A percentile compares a stretch with the other conserved stretches of the same genome.
phyloP scores from a whole-genome alignment of 2,888 invertebrate species.

The Eubasilissa splendida region DNA sequence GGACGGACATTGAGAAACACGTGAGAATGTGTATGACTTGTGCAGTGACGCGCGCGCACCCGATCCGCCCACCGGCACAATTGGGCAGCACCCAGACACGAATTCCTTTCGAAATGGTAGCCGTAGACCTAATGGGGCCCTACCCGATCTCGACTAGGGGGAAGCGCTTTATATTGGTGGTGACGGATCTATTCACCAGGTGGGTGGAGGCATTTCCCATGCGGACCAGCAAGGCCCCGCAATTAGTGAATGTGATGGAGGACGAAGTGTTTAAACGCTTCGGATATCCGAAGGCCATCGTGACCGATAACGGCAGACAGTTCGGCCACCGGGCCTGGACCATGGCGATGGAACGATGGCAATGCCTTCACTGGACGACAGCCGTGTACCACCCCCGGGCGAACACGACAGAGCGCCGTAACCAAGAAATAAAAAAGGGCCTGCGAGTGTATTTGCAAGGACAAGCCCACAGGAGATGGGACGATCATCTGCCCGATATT shows the following conservation, averaged over 20 bases:
- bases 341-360: neutral
- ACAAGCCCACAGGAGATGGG: neutral
- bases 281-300: slow-evolving; percentile 4
- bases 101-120: neutral
- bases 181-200: slow-evolving; percentile 50
- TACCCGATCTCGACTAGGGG: slow-evolving; percentile 40
- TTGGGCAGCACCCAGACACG: neutral
- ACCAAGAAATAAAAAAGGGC: slow-evolving; percentile 14
- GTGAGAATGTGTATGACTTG: neutral
- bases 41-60: neutral
- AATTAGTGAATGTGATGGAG: neutral
- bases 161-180: slow-evolving; percentile 56
- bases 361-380: slow-evolving; percentile 16
- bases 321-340: neutral
- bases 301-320: slow-evolving; percentile 9
- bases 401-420: neutral
- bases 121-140: slow-evolving; percentile 3
- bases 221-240: too few species aligned
- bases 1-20: neutral
- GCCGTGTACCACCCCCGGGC: neutral
- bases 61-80: neutral
- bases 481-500: neutral
- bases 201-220: too few species aligned
- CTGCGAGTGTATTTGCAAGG: neutral
- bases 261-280: neutral